Conservation (phyloP, 2,113 vertebrate species). For the Illadopsis cleaveri region DNA sequence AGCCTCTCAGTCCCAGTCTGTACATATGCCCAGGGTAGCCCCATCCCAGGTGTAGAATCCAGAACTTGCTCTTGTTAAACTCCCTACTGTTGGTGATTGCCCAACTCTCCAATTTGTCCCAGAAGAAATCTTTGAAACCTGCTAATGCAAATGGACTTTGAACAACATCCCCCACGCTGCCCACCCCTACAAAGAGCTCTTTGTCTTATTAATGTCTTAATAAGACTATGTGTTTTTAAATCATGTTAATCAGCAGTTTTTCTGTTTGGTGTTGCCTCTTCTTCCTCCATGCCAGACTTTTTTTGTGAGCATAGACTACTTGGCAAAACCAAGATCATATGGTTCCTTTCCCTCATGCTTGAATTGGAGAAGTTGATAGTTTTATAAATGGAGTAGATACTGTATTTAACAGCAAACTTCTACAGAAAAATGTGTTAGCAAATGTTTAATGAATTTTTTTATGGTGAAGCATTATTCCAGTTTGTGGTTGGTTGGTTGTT, state of each 20-base stretch:
- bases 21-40: accelerated
- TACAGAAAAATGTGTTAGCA: accelerated
- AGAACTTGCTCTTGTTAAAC: neutral
- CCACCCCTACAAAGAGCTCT: neutral
- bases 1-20: neutral
- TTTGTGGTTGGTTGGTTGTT: neutral
- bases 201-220: neutral
- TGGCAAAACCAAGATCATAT: neutral
- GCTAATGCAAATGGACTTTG: neutral
- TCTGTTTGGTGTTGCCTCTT: neutral
- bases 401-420: neutral
- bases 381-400: neutral
- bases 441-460: neutral
- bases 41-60: neutral
- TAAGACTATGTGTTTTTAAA: neutral
- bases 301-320: neutral
- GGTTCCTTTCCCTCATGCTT: neutral
- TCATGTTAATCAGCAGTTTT: neutral
- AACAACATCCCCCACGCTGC: accelerated
- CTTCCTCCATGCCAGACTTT: neutral
- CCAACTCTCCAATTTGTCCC: neutral
- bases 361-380: neutral
- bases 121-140: neutral
- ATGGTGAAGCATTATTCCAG: neutral
- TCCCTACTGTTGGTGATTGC: neutral